Evolutionary conservation across 2,797 vertebrate genomes (phyloP), one percentile per base, ranked within the genome.

Genomic region (Jordanella pulchra): DNA sequence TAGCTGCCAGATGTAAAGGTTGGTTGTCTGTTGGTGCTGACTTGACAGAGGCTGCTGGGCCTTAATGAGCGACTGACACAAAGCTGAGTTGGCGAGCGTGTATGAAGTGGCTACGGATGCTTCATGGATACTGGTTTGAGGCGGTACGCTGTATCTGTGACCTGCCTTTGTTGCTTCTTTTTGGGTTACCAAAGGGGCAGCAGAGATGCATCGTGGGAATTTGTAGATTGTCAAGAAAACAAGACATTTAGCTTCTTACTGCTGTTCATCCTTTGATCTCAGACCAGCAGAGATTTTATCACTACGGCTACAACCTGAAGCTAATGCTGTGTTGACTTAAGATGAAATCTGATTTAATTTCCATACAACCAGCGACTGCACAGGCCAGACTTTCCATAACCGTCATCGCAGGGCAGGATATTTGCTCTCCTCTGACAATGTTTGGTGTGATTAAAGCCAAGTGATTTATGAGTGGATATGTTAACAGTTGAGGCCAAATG

Each of bases 251-350:
- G 44, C 44, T 13, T 45, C 15, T 45, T 45, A 15, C 44, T 76
- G 73, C 70, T 83, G 83, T 77, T 82, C 42, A 77, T 58, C 80
- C 42, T 55, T 61, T 84, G 77, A 81, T 78, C 76, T 77, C 54
- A 45, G 45, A 39, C 73, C 60, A 61, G 35, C 5, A 50, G 39
- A 75, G 71, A 70, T 56, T 78, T 64, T 48, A 51, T 44, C 21
- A 48, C 15, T 32, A 17, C 27, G 39, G n/a, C 61, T 69, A 44
- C 27, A 58, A 74, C 25, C 48, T 63, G 48, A 68, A 51, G 14
- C 27, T 42, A 65, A 73, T 65, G 69, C 51, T 81, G 30, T 75
- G 32, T 75, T 56, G 65, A 60, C 68, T 58, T 21, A 28, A 48
- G 72, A 74, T 70, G 15, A 76, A 71, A 51, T 76, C 54, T 75